Percentiles rank a stretch among this genome's conserved stretches.
These are phyloP conservation scores for Gobionotothen gibberifrons DNA, from an alignment of 2,797 vertebrate species.

Conservation along the genomic window DNA sequence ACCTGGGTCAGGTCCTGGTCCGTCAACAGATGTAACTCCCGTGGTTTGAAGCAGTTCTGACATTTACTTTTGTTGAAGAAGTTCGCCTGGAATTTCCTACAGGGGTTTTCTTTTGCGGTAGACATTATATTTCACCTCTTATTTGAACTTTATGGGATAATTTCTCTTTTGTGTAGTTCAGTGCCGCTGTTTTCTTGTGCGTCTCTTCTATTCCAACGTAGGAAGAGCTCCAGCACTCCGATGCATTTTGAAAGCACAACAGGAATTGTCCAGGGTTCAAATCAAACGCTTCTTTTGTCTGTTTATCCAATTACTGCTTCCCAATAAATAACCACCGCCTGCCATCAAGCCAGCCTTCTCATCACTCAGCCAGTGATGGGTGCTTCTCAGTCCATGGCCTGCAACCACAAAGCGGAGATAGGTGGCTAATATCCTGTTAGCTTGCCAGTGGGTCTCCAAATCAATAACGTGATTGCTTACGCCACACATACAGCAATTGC, in stretches of 20 bases:
- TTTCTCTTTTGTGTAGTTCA: slow-evolving; percentile 3
- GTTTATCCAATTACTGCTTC: slow-evolving; percentile 55
- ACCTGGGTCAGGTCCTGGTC: slow-evolving; percentile 98
- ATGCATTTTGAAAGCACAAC: slow-evolving; percentile 65
- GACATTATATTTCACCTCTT: slow-evolving; percentile 84
- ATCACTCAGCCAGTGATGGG: slow-evolving; percentile 61
- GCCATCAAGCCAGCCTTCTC: slow-evolving; percentile 71
- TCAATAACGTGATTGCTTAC: slow-evolving; percentile 73
- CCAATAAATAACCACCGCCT: slow-evolving; percentile 66
- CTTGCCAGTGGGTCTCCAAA: slow-evolving; percentile 60
- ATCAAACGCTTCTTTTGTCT: slow-evolving; percentile 22
- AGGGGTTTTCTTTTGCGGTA: slow-evolving; percentile 92
- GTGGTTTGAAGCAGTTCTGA: slow-evolving; percentile 98
- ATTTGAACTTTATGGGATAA: not conserved
- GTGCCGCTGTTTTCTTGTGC: slow-evolving; percentile 51
- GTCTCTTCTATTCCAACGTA: slow-evolving; percentile 57
- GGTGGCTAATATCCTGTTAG: slow-evolving; percentile 81
- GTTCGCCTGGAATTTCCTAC: slow-evolving; percentile 98
- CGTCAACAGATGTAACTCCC: slow-evolving; percentile 94
- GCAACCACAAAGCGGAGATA: slow-evolving; percentile 79
- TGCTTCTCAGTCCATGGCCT: slow-evolving; percentile 79
- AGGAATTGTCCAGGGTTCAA: slow-evolving; percentile 12
- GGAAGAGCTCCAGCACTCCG: slow-evolving; percentile 52
- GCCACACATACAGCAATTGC: slow-evolving; percentile 63
- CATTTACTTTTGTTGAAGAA: slow-evolving; percentile 99